Evolutionary conservation across 2,888 invertebrate genomes (phyloP).

Genomic region (Lithophane ornitopus): DNA sequence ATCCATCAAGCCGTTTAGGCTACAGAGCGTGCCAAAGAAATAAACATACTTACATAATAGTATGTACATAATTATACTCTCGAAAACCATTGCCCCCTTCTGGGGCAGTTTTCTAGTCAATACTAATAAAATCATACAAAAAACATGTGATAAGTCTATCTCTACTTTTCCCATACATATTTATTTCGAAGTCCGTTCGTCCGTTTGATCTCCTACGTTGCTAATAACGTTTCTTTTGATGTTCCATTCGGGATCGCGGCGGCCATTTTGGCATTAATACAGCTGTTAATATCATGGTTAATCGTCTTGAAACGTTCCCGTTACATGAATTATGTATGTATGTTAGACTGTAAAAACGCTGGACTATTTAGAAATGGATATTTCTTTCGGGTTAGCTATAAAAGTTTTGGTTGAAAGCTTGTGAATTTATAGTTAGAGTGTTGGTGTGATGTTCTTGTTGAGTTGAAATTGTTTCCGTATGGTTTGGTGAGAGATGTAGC

Average conservation of each 20-base stretch:
- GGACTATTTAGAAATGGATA: slow-evolving; percentile 54
- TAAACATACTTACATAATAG: no score
- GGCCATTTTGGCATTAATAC: slow-evolving; percentile 59
- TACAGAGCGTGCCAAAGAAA: no score
- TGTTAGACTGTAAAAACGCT: slow-evolving; percentile 57
- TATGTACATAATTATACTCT: no score
- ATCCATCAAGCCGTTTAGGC: no score
- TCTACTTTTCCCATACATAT: slow-evolving; percentile 40
- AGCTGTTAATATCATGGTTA: slow-evolving; percentile 65
- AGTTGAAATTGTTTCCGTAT: slow-evolving; percentile 27
- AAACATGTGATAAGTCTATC: slow-evolving; percentile 30
- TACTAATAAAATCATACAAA: slow-evolving; percentile 35
- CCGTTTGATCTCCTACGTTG: slow-evolving; percentile 58
- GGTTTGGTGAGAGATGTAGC: slow-evolving; percentile 12
- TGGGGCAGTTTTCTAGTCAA: slow-evolving; percentile 2
- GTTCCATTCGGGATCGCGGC: slow-evolving; percentile 40
- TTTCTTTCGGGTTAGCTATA: slow-evolving; percentile 39
- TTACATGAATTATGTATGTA: slow-evolving; percentile 66
- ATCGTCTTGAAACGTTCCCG: slow-evolving; percentile 57
- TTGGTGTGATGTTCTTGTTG: slow-evolving; percentile 24
- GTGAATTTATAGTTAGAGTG: slow-evolving; percentile 28
- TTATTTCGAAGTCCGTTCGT: slow-evolving; percentile 40
- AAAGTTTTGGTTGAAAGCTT: slow-evolving; percentile 39
- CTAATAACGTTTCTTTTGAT: slow-evolving; percentile 59
- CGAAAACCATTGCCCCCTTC: no score